These are phyloP conservation scores for Aphaenogaster rudis DNA, from an alignment of 1,140 invertebrate genomes.

Conservation along the genomic window DNA sequence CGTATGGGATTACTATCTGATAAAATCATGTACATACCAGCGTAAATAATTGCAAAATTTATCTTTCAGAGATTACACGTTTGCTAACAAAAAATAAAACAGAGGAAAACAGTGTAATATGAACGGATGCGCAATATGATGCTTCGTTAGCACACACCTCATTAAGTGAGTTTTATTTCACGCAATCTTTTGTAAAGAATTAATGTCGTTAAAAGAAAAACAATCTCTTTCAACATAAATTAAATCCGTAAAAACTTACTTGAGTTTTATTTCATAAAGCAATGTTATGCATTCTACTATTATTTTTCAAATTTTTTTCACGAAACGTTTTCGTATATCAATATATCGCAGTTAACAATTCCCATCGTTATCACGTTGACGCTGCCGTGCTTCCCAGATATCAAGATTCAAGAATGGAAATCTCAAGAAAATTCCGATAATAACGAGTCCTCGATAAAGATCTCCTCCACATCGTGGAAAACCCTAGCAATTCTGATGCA, in stretches of 20 bases:
- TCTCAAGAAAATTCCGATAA: slow-evolving; percentile 16
- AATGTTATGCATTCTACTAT: background rate
- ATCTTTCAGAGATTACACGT: background rate
- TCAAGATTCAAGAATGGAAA: background rate
- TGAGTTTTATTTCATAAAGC: background rate
- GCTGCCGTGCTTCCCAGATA: background rate
- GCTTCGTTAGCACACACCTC: background rate
- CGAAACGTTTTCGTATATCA: background rate
- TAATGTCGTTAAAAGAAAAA: background rate
- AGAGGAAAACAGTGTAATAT: background rate
- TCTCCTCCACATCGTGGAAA: background rate
- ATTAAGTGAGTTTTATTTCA: background rate
- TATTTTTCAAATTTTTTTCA: background rate
- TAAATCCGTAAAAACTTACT: background rate
- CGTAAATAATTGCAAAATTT: slow-evolving; percentile 3
- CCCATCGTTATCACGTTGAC: background rate
- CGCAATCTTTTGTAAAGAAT: background rate
- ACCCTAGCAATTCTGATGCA: slow-evolving; percentile 23
- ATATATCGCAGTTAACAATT: background rate
- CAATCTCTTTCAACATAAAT: background rate
- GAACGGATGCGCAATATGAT: background rate
- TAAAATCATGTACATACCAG: background rate
- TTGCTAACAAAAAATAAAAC: background rate
- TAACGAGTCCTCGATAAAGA: background rate
- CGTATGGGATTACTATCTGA: slow-evolving; percentile 26